Evolutionary conservation across 2,797 vertebrate genomes (phyloP).

Genomic region (Lepus townsendii): DNA sequence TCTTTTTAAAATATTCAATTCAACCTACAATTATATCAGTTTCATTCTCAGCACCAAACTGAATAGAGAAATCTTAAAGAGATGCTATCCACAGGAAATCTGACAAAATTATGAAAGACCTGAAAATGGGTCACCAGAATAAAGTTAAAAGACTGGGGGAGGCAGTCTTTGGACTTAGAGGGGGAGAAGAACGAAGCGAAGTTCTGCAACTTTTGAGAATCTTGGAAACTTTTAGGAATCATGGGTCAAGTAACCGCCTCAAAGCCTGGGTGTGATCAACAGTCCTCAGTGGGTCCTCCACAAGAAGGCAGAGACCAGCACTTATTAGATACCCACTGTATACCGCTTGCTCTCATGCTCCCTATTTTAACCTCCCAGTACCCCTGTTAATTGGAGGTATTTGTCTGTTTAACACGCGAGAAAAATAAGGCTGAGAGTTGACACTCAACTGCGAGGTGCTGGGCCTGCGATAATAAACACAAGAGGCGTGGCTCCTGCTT

Average conservation of each 20-base stretch:
- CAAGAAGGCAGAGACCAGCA: neutral
- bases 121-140: conserved; percentile 47
- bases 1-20: conserved; percentile 54
- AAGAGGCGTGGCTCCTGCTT: neutral
- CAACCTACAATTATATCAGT: conserved; percentile 7
- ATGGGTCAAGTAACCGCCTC: neutral
- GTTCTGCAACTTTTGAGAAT: conserved; percentile 25
- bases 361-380: neutral
- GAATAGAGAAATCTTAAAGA: conserved; percentile 65
- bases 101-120: neutral
- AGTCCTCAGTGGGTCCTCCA: neutral
- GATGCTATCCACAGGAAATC: conserved; percentile 47
- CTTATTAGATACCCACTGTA: neutral
- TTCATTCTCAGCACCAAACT: conserved; percentile 36
- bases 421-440: neutral
- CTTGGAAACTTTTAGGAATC: neutral
- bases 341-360: neutral
- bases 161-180: neutral
- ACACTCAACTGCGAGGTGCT: neutral
- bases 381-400: neutral
- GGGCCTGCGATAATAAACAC: neutral
- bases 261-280: neutral
- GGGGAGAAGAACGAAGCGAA: neutral
- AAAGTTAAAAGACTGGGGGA: conserved; percentile 44
- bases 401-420: conserved; percentile 18